Base-by-base conservation (phyloP, 2,113 vertebrate species). In the Calyptommatus sinebrachiatus region DNA sequence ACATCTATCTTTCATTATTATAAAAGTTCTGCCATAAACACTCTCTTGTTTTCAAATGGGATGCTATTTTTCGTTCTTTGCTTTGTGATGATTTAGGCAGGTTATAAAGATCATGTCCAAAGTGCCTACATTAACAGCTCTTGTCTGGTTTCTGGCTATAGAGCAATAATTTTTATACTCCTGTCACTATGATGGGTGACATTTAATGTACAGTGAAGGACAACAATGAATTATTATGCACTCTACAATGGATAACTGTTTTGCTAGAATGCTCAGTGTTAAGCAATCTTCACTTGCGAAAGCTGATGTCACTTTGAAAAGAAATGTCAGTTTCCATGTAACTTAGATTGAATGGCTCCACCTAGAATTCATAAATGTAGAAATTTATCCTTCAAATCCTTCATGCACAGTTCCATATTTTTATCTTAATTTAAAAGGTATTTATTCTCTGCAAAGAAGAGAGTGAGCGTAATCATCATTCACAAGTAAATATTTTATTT, bases 181-280 rank as follows among this genome's bases (percentile, higher is more conserved):
- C 60, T 91, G 57, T 90, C 86, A 88, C 84, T 91, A 2, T 84
- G 77, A 90, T 88, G 74, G 78, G 62, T 93, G 88, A 89, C 82
- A 90, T 90, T 91, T 92, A 88, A 83, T 85, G 66, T 80, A 88
- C 0, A 0, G 16, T 87, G 86, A 92, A 94, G 84, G 83, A 61
- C 86, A 92, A 75, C 82, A 87, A 26, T 86, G 78, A 91, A 83
- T 93, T 92, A 91, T 88, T 87, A 89, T 89, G 70, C 24, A 79
- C 70, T 91, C 80, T 87, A 81, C 91, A 89, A 81, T 86, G 82
- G 77, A 86, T 86, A 87, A 88, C 66, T 90, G 62, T 86, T 93
- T 92, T 92, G 72, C 62, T 90, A 45, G 76, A 82, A 60, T 91
- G 75, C 75, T 91, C 79, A 86, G 10, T 85, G 78, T 86, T 93